phyloP scores from a whole-genome alignment of 2,797 vertebrate genomes.

The Megalops cyprinoides region DNA sequence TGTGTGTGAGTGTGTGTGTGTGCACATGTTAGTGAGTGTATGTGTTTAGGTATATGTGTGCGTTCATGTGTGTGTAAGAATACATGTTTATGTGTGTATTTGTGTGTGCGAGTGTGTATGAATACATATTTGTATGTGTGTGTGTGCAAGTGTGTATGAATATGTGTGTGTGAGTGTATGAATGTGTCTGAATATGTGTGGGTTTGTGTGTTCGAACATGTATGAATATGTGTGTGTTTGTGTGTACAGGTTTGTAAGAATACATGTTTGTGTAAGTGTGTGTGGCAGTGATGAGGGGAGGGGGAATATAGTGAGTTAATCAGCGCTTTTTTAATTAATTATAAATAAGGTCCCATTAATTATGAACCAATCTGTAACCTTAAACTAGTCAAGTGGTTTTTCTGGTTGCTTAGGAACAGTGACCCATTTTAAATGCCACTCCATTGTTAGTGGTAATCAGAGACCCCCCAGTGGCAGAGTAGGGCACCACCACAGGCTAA shows the following conservation, averaged over 20 bases:
- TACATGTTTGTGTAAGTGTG: neutral
- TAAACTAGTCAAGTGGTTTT: conserved; percentile 12
- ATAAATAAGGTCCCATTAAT: conserved; percentile 2
- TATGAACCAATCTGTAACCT: conserved; percentile 11
- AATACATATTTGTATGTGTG: neutral
- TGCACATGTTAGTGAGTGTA: neutral
- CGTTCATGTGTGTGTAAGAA: neutral
- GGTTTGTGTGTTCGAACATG: no score
- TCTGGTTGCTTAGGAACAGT: conserved; percentile 7
- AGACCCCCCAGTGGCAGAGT: neutral
- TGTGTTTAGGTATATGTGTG: neutral
- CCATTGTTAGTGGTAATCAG: neutral
- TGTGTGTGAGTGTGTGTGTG: neutral
- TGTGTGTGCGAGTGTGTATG: neutral
- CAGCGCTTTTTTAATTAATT: conserved; percentile 8
- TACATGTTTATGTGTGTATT: neutral
- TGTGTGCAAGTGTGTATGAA: neutral
- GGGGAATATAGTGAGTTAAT: no score
- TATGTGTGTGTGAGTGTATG: neutral
- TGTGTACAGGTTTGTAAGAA: neutral
- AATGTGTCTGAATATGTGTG: neutral
- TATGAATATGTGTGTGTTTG: neutral
- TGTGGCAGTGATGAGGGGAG: no score
- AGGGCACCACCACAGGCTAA: neutral
- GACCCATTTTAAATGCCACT: conserved; percentile 1